phyloP scores from a whole-genome alignment of 53 echinoderm and acorn worm genomes.

The Glandiceps talaboti region DNA sequence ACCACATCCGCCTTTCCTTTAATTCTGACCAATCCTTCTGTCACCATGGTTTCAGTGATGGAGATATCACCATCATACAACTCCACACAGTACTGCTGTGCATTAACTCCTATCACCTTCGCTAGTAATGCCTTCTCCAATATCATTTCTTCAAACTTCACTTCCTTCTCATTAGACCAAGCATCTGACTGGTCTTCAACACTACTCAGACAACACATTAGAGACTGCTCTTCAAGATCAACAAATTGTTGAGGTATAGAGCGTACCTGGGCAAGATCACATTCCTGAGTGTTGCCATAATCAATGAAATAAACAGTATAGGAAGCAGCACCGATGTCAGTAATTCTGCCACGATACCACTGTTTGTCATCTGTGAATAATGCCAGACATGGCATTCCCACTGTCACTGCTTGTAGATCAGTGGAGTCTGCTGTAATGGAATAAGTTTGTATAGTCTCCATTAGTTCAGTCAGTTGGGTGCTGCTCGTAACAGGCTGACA shows the following conservation, averaged over 20 bases:
- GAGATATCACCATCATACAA: not conserved
- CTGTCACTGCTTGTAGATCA: not conserved
- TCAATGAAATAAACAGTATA: not conserved
- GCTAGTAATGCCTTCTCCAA: not conserved
- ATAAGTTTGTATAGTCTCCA: not conserved
- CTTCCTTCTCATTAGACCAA: not conserved
- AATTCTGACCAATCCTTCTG: not conserved
- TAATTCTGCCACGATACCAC: slow-evolving; percentile 4
- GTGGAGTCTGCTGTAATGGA: not conserved
- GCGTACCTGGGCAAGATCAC: not conserved
- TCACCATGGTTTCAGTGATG: not conserved
- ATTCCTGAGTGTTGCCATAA: slow-evolving; percentile 5
- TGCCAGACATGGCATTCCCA: not conserved
- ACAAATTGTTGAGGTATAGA: not conserved
- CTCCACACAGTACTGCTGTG: not conserved
- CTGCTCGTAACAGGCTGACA: slow-evolving; percentile 28
- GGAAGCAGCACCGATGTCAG: not conserved
- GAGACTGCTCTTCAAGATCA: not conserved
- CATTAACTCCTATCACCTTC: not conserved
- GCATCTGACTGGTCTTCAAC: not conserved
- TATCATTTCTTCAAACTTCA: not conserved
- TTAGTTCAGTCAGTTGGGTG: not conserved
- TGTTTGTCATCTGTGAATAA: not conserved
- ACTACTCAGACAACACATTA: not conserved
- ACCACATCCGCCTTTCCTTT: not conserved